phyloP scores from a whole-genome alignment of 1,140 invertebrate species.

The Halyomorpha halys region DNA sequence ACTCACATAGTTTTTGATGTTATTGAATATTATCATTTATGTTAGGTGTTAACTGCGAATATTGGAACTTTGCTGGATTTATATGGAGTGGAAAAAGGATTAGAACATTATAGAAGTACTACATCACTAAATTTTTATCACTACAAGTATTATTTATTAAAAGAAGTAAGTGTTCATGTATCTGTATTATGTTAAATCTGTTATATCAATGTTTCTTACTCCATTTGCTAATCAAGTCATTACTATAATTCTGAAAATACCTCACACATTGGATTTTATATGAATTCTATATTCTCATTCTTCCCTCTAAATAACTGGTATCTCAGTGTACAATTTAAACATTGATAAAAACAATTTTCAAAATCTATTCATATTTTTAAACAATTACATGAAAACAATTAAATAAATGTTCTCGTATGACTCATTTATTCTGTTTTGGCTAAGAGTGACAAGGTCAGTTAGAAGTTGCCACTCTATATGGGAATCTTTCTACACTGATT shows the following conservation, averaged over 20 bases:
- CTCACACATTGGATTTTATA: too few species aligned
- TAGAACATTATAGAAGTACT: constrained; percentile 61
- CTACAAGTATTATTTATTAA: constrained; percentile 60
- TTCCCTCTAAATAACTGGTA: too few species aligned
- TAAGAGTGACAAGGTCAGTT: constrained; percentile 7
- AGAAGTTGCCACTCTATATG: constrained; percentile 12
- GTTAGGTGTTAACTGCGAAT: constrained; percentile 60
- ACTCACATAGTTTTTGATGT: not conserved
- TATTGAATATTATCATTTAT: constrained; percentile 27
- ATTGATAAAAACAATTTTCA: not conserved
- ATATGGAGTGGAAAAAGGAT: constrained; percentile 61
- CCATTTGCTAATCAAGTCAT: too few species aligned
- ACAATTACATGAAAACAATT: not conserved
- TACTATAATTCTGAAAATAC: too few species aligned
- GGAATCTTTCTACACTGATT: constrained; percentile 15
- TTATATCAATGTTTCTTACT: too few species aligned
- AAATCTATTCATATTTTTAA: not conserved
- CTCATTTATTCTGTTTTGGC: constrained; percentile 9
- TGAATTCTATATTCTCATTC: too few species aligned
- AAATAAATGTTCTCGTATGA: not conserved
- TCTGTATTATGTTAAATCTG: not conserved
- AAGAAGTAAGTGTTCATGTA: constrained; percentile 40
- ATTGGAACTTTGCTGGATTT: constrained; percentile 57
- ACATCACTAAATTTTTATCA: constrained; percentile 57
- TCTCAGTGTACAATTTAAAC: not conserved